phyloP scores from a whole-genome alignment of 2,113 vertebrate genomes.

The Isichthys henryi region DNA sequence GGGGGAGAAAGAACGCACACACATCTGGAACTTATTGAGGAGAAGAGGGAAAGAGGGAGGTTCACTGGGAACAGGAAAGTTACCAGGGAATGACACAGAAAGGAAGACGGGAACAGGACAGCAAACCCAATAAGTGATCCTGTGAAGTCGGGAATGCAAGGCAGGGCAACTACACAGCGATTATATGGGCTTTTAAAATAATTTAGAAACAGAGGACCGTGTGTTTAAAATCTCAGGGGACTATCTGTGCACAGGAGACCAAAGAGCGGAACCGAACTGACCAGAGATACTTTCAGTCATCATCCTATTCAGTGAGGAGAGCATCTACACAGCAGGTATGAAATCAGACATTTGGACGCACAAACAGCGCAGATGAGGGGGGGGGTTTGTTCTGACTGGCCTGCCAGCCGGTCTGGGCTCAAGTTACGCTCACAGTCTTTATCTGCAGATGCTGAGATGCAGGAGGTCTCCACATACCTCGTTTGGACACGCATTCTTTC shows the following conservation, averaged over 20 bases:
- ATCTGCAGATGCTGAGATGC: background rate
- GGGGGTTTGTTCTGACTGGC: background rate
- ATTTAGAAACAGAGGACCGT: background rate
- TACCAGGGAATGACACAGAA: background rate
- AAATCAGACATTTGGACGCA: background rate
- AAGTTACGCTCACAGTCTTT: background rate
- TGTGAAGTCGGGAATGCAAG: background rate
- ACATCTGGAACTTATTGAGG: constrained; percentile 60
- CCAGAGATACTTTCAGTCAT: background rate
- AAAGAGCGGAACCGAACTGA: background rate
- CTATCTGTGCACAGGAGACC: background rate
- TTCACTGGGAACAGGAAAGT: constrained; percentile 20
- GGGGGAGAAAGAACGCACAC: constrained; percentile 32
- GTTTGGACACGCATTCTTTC: background rate
- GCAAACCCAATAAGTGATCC: background rate
- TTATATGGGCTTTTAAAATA: background rate
- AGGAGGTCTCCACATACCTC: background rate
- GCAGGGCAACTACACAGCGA: background rate
- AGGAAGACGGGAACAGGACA: background rate
- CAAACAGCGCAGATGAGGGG: background rate
- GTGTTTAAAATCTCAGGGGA: background rate
- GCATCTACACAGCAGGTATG: constrained; percentile 17
- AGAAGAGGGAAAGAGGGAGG: constrained; percentile 22
- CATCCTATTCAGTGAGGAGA: background rate
- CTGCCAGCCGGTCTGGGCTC: background rate